Base-by-base conservation (phyloP, 2,113 vertebrate genomes). In the Drymodes brunneopygia region DNA sequence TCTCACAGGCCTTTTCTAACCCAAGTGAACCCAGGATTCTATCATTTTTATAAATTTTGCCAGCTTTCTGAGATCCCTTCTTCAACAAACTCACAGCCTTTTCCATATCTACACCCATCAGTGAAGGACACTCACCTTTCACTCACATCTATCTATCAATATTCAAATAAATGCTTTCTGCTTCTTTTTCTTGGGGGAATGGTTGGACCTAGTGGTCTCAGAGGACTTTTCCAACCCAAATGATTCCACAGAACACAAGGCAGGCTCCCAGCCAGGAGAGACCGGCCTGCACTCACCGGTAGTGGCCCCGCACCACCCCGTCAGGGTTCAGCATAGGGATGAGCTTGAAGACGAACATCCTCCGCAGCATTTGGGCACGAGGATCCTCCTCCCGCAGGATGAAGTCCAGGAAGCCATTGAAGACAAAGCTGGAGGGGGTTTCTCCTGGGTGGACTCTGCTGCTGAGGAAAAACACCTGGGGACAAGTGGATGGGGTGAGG, bases 261-360 rank as follows among this genome's bases (percentile, higher is more conserved):
- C n/a, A 38, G 66, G 44, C 29, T 57, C 20, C 19, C 22, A 38
- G 31, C 3, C 24, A 25, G 86, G 22, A 27, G 28, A 36, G 62
- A 16, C 47, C 6, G 3, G 25, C 45, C 4, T 6, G 8, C 72
- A 40, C 98, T 97, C 95, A 99, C 99, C 99, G 99, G 97, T 99
- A 99, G 97, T 99, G 99, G 33, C 99, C 99, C 13, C 99, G 98
- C 84, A 99, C 96, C 31, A 99, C 99, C 19, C 99, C 99, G 2
- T 99, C 99, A 0, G 99, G 99, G 97, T 99, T 99, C 90, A 99
- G 98, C 99, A 99, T 99, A 54, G 99, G 99, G 71, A 99, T 98
- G 89, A 99, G 98, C 89, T 99, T 99, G 95, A 99, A 99, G 83
- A 99, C 98, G 4, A 99, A 99, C 98, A 99, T 98, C 53, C 98